Evolutionary conservation across 1,140 invertebrate genomes (phyloP).

Genomic region (Bombus affinis): DNA sequence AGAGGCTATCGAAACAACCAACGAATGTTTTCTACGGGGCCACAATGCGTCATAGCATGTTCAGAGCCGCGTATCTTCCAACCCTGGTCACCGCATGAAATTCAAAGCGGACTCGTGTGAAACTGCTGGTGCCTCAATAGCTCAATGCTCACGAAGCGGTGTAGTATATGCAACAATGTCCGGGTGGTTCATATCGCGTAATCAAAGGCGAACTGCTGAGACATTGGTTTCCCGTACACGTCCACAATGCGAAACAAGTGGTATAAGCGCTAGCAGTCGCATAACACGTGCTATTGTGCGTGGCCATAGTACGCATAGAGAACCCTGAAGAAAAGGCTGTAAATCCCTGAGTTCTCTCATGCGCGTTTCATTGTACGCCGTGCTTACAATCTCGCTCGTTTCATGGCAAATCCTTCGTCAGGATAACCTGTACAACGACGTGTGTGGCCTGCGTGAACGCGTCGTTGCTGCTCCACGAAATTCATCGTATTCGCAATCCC

Average conservation of each 20-base stretch:
- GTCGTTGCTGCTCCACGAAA: constrained; percentile 66
- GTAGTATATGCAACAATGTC: constrained; percentile 50
- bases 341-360: constrained; percentile 71
- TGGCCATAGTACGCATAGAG: constrained; percentile 56
- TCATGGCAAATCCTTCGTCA: constrained; percentile 67
- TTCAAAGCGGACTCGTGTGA: constrained; percentile 50
- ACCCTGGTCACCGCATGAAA: constrained; percentile 44
- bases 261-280: constrained; percentile 60
- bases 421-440: constrained; percentile 71
- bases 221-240: constrained; percentile 61
- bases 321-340: constrained; percentile 70
- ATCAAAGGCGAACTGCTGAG: constrained; percentile 64
- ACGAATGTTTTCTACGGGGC: constrained; percentile 49
- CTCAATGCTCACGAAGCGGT: constrained; percentile 49
- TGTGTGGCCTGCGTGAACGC: constrained; percentile 68
- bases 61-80: constrained; percentile 52
- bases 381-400: constrained; percentile 73
- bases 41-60: constrained; percentile 53
- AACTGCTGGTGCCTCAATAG: constrained; percentile 56
- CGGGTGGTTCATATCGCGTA: constrained; percentile 63
- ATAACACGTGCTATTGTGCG: constrained; percentile 70
- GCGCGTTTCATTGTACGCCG: constrained; percentile 70
- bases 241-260: constrained; percentile 66
- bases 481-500: constrained; percentile 74
- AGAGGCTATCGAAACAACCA: background rate